phyloP scores from a whole-genome alignment of 2,797 vertebrate species.

The Merluccius polli region DNA sequence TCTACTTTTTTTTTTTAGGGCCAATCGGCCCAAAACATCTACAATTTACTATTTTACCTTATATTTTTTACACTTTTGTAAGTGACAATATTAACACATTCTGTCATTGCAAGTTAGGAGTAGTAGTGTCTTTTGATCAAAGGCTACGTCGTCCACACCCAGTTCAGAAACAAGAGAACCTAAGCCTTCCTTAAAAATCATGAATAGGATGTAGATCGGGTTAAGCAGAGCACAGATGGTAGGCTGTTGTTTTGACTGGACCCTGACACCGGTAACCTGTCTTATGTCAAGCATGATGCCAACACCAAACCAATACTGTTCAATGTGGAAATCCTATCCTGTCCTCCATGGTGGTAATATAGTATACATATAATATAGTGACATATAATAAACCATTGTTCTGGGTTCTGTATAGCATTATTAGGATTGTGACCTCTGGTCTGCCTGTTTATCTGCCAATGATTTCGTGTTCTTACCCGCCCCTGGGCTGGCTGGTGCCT shows the following conservation, averaged over 20 bases:
- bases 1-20: too few species aligned
- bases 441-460: background rate
- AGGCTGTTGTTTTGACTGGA: slow-evolving; percentile 27
- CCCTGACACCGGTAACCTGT: background rate
- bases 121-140: background rate
- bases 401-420: background rate
- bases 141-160: slow-evolving; percentile 24
- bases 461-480: background rate
- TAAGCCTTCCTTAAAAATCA: slow-evolving; percentile 2
- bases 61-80: background rate
- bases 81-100: background rate
- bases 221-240: slow-evolving; percentile 46
- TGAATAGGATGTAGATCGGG: slow-evolving; percentile 23
- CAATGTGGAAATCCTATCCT: background rate
- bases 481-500: background rate
- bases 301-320: background rate
- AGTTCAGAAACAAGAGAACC: slow-evolving; percentile 50
- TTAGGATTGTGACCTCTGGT: background rate
- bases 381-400: background rate
- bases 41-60: background rate
- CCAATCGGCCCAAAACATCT: too few species aligned
- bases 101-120: background rate
- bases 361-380: too few species aligned
- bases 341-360: background rate
- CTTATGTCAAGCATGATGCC: background rate